These are phyloP conservation scores for Myoxocephalus aenaeus DNA, from an alignment of 2,797 vertebrate species.

Conservation along the genomic window DNA sequence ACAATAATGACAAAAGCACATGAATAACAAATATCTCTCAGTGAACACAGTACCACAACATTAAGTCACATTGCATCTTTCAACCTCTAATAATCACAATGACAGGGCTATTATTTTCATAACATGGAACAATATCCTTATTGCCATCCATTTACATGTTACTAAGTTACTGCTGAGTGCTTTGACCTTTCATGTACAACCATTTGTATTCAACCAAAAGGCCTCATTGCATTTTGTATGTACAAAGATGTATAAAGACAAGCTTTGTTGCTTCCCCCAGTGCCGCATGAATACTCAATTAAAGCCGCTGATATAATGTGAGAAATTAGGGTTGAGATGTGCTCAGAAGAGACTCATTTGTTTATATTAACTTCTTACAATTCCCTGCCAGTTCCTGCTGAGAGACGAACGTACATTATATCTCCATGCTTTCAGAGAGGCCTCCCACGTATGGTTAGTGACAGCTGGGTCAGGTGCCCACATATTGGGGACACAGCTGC, in stretches of 20 bases:
- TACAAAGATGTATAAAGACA: background rate
- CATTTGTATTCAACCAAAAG: background rate
- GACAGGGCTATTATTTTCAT: background rate
- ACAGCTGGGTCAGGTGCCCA: slow-evolving; percentile 88
- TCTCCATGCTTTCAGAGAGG: slow-evolving; percentile 68
- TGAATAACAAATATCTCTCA: background rate
- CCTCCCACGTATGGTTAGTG: slow-evolving; percentile 78
- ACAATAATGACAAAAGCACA: slow-evolving; percentile 10
- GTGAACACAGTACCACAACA: background rate
- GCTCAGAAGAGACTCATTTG: slow-evolving; percentile 58
- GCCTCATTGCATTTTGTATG: background rate
- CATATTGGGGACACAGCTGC: slow-evolving; percentile 87
- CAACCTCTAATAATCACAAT: background rate
- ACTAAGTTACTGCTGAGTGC: background rate
- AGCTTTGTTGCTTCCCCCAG: background rate
- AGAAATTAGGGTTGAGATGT: slow-evolving; percentile 49
- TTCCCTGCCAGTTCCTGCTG: slow-evolving; percentile 72
- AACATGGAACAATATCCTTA: background rate
- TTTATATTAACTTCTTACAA: slow-evolving; percentile 67
- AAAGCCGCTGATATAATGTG: slow-evolving; percentile 15
- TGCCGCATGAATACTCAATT: slow-evolving; percentile 5
- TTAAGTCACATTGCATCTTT: slow-evolving; percentile 4
- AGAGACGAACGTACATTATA: slow-evolving; percentile 67
- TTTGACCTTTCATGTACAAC: slow-evolving; percentile 3
- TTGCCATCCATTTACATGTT: background rate